These are phyloP conservation scores for Mobula hypostoma DNA, from an alignment of 2,113 vertebrate species.

Conservation along the genomic window DNA sequence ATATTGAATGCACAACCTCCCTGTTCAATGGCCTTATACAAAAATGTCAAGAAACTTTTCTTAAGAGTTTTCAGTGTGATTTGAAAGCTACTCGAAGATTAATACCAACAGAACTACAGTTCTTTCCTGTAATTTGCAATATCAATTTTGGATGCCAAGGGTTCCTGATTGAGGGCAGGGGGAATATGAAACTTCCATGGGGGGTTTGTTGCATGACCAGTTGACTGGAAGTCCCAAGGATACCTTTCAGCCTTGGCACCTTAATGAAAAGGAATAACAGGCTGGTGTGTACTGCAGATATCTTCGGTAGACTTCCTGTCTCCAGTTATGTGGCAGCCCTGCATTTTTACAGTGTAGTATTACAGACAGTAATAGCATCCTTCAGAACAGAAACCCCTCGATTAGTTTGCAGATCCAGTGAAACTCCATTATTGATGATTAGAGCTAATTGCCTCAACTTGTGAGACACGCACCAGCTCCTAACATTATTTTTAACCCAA, in stretches of 20 bases:
- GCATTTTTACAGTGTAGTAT: not conserved
- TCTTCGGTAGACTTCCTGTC: not conserved
- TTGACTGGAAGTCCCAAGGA: not conserved
- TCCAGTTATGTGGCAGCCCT: conserved; percentile 15
- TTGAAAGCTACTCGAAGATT: not conserved
- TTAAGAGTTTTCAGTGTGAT: too few species aligned
- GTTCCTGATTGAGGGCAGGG: not conserved
- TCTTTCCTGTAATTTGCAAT: not conserved
- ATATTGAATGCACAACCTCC: not conserved
- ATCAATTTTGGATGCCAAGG: not conserved
- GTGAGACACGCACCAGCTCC: not conserved
- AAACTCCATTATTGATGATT: not conserved
- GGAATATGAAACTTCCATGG: not conserved
- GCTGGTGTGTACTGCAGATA: not conserved
- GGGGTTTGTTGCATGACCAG: not conserved
- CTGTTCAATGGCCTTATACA: not conserved
- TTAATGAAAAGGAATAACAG: conserved; percentile 26
- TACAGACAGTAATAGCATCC: conserved; percentile 34
- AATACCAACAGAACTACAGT: not conserved
- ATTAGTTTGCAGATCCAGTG: not conserved
- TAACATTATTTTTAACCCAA: not conserved
- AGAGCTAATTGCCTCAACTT: not conserved
- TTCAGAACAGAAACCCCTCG: not conserved
- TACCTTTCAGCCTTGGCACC: not conserved
- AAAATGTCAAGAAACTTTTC: not conserved